These are phyloP conservation scores for Chrysomela aeneicollis DNA, from an alignment of 2,888 invertebrate genomes.

Conservation along the genomic window DNA sequence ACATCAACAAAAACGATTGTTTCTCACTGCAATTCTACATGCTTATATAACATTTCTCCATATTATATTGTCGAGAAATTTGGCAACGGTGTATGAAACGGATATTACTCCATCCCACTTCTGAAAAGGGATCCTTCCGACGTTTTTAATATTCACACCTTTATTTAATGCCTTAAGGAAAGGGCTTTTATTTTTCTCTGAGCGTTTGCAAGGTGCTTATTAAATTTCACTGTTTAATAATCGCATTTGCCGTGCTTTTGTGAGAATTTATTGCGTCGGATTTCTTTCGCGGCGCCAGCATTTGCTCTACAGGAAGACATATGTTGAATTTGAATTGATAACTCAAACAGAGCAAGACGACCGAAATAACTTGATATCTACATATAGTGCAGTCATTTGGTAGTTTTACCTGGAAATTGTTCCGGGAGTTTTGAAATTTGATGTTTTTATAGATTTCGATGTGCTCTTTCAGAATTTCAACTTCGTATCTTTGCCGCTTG, in stretches of 20 bases:
- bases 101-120: constrained; percentile 18
- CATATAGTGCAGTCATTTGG: neutral
- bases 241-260: constrained; percentile 51
- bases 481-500: too few relatives aligned
- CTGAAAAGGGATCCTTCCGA: constrained; percentile 44
- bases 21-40: too few relatives aligned
- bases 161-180: constrained; percentile 56
- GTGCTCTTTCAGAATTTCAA: too few relatives aligned
- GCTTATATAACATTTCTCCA: too few relatives aligned
- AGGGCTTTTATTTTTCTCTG: constrained; percentile 55
- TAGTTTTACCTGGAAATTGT: too few relatives aligned
- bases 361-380: neutral
- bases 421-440: too few relatives aligned
- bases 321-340: neutral
- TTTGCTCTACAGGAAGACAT: neutral
- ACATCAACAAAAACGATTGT: too few relatives aligned
- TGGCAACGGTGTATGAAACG: constrained; percentile 1
- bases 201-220: constrained; percentile 56
- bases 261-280: constrained; percentile 50
- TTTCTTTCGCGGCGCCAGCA: constrained; percentile 31
- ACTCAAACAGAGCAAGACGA: neutral
- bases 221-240: constrained; percentile 59
- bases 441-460: too few relatives aligned
- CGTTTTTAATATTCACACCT: constrained; percentile 59
- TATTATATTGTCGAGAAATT: neutral